Evolutionary conservation across 2,888 invertebrate species (phyloP), one percentile per base, ranked within the genome.

Genomic region (Ashinkailepas kermadecensis): DNA sequence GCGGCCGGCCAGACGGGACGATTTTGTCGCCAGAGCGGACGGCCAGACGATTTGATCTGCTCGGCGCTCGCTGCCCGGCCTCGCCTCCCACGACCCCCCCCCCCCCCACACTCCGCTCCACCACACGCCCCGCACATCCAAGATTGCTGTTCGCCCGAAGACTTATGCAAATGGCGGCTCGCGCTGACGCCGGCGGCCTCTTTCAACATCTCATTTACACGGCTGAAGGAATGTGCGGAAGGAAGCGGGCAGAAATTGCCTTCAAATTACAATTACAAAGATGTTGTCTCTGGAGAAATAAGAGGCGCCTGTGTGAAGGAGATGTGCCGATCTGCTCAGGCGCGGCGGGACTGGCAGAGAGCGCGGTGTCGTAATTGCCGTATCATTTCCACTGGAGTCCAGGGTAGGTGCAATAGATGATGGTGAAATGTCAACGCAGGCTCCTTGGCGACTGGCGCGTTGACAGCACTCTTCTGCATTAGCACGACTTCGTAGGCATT

Each of bases 221-320:
- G 74, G 74, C 39, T 74, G 54, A 67, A 23, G 54, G 54, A 74
- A 54, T 54, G 54, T 18, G 12, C 74, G 39, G 18, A 39, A 13
- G 54, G 18, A 39, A 74, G 23, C 39, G 15, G 74, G 18, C 74
- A 54, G 74, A 74, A 74, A 74, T 74, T 74, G 74, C 74, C 74
- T 74, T 15, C 74, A 74, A 74, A 74, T 74, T 74, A 74, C 74
- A 74, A 74, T 74, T 74, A 74, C 74, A 74, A 74, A 74, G 74
- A 74, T 74, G 74, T 74, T 74, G 74, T 54, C 74, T 54, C 74
- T 39, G 54, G 74, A 74, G 74, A 54, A 74, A 74, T 74, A 54
- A 74, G 23, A 39, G 13, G 18, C 8, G 7, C 21, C 74, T 39
- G 23, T 54, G 54, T 39, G 23, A 54, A 74, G 9, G 74, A 74